phyloP scores from a whole-genome alignment of 2,797 vertebrate genomes.

The Cephalopachus bancanus region DNA sequence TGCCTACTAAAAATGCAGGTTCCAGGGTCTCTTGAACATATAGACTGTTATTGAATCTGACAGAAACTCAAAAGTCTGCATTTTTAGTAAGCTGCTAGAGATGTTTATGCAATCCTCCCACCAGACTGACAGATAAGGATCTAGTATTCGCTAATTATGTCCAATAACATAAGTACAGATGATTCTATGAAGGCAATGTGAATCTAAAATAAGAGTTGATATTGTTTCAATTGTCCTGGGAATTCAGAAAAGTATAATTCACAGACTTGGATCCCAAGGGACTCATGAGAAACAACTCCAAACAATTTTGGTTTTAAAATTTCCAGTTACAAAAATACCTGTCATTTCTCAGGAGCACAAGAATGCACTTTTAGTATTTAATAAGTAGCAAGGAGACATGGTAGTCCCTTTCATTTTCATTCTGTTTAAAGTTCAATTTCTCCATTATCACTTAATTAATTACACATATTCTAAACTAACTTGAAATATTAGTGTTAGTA shows the following conservation, averaged over 20 bases:
- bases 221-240: not conserved
- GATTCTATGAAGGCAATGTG: not conserved
- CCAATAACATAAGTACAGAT: not conserved
- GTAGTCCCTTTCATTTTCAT: not conserved
- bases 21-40: not conserved
- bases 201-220: not conserved
- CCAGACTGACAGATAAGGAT: not conserved
- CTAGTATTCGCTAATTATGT: not conserved
- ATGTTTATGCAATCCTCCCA: not conserved
- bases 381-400: not conserved
- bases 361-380: not conserved
- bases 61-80: not conserved
- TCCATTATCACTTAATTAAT: not conserved
- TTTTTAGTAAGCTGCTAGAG: constrained; percentile 1
- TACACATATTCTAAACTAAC: not conserved
- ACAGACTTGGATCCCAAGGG: not conserved
- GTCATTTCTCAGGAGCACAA: not conserved
- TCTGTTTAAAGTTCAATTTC: not conserved
- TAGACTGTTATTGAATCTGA: not conserved
- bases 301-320: not conserved
- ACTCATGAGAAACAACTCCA: not conserved
- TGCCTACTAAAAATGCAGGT: constrained; percentile 26
- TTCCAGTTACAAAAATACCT: not conserved
- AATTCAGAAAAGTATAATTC: not conserved
- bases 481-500: not conserved